Evolutionary conservation across 2,888 invertebrate species (phyloP).

Genomic region (Dendrolimus pini): DNA sequence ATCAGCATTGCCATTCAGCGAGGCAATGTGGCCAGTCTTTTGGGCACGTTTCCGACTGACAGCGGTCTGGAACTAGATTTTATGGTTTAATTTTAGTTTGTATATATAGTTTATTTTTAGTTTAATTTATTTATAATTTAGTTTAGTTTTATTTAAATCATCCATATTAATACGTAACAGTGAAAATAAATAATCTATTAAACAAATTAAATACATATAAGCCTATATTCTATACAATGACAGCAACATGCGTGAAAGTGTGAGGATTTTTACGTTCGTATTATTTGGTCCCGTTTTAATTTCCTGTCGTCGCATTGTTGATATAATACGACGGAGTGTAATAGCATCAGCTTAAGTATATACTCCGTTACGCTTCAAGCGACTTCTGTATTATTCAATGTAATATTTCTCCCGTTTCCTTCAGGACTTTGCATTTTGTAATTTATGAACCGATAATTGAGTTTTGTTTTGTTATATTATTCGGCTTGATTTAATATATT

Average conservation of each 20-base stretch:
- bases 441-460: background rate
- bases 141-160: no score
- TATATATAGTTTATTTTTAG: no score
- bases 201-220: no score
- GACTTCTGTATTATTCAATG: background rate
- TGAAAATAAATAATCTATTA: no score
- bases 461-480: background rate
- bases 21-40: no score
- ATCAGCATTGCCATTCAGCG: no score
- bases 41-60: no score
- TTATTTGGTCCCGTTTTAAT: slow-evolving; percentile 7
- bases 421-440: background rate
- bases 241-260: slow-evolving; percentile 1
- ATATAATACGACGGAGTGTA: background rate
- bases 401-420: background rate
- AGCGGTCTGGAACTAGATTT: no score
- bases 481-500: background rate
- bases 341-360: background rate
- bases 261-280: background rate
- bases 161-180: no score
- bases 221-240: background rate
- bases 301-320: slow-evolving; percentile 5
- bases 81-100: no score
- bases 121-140: no score
- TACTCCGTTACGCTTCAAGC: background rate